Conservation (phyloP, 1,140 invertebrate species). For the Hylyphantes graminicola region DNA sequence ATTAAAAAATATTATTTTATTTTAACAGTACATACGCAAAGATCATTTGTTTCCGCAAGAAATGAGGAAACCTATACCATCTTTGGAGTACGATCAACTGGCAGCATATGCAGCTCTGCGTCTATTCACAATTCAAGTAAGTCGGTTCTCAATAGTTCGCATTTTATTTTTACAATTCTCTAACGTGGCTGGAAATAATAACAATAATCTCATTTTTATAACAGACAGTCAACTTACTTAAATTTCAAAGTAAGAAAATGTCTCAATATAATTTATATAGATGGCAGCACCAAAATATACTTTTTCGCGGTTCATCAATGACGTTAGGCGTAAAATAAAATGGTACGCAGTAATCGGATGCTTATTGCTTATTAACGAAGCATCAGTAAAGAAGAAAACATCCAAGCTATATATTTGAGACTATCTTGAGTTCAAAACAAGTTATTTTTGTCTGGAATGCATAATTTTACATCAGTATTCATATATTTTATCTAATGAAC, state of each 20-base stretch:
- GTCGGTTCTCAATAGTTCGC: neutral
- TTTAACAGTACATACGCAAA: constrained; percentile 62
- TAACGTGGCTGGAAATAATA: neutral
- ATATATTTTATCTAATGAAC: too few species aligned
- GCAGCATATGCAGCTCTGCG: constrained; percentile 62
- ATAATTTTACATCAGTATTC: too few species aligned
- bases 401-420: too few species aligned
- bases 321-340: too few species aligned
- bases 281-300: constrained; percentile 8
- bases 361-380: too few species aligned
- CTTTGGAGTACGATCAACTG: constrained; percentile 62
- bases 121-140: constrained; percentile 63
- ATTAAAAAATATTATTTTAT: neutral
- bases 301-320: neutral
- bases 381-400: too few species aligned
- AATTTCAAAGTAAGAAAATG: neutral
- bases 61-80: constrained; percentile 60
- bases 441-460: too few species aligned
- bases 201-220: neutral
- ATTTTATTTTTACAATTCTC: neutral
- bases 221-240: neutral
- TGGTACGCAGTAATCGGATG: too few species aligned
- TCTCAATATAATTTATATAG: neutral
- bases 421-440: too few species aligned
- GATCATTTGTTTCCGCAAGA: constrained; percentile 62